These are phyloP conservation scores for Vesta saturnalis DNA, from an alignment of 2,888 invertebrate genomes.

Conservation along the genomic window DNA sequence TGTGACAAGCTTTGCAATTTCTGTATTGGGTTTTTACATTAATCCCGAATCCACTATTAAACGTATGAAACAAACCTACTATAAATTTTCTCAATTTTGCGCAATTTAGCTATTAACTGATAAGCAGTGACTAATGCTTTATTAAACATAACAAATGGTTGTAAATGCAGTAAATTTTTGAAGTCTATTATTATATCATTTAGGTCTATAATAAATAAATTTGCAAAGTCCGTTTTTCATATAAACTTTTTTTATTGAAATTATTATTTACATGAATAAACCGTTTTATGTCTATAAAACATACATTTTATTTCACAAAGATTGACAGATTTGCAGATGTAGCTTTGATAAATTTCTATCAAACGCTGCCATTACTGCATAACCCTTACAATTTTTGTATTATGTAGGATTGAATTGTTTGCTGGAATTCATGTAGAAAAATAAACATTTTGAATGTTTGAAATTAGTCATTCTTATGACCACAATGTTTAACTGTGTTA, in stretches of 20 bases:
- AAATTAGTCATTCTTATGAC: constrained; percentile 1
- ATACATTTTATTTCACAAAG: neutral
- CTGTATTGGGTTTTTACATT: no score
- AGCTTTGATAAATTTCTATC: neutral
- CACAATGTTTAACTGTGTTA: neutral
- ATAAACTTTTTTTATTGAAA: no score
- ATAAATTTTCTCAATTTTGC: constrained; percentile 19
- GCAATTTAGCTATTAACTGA: constrained; percentile 17
- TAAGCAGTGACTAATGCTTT: constrained; percentile 17
- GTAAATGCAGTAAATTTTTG: constrained; percentile 15
- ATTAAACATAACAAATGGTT: constrained; percentile 19
- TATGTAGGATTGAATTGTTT: neutral
- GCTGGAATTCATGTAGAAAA: neutral
- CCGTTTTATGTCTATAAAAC: neutral
- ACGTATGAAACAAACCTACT: neutral
- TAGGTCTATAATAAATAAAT: no score
- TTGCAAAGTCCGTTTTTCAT: no score
- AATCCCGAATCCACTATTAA: no score
- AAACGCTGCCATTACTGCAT: neutral
- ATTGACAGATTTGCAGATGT: neutral
- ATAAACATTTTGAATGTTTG: neutral
- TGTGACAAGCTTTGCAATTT: no score
- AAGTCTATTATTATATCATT: neutral
- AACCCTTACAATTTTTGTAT: neutral
- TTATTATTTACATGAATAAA: neutral